These are phyloP conservation scores for Chlorops oryzae DNA, from an alignment of 1,140 invertebrate genomes.

Conservation along the genomic window DNA sequence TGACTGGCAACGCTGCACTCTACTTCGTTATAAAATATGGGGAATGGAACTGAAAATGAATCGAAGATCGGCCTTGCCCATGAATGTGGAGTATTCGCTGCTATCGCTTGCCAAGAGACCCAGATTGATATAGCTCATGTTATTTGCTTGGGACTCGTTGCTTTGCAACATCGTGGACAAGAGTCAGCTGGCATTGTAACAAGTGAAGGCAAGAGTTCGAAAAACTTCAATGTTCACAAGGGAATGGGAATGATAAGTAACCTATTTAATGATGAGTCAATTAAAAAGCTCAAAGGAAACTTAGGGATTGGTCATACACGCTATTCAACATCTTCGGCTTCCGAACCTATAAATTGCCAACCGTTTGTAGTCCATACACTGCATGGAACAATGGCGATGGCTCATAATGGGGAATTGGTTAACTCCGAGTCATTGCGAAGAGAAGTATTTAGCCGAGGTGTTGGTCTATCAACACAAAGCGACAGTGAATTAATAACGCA, in stretches of 20 bases:
- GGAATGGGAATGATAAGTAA: slow-evolving; percentile 91
- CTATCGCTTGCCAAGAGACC: slow-evolving; percentile 78
- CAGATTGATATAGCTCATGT: slow-evolving; percentile 65
- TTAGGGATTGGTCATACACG: slow-evolving; percentile 93
- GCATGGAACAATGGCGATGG: slow-evolving; percentile 87
- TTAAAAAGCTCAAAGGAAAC: slow-evolving; percentile 82
- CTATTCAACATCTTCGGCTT: slow-evolving; percentile 91
- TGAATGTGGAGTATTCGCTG: slow-evolving; percentile 93
- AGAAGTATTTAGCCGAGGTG: slow-evolving; percentile 80
- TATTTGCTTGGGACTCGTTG: slow-evolving; percentile 83
- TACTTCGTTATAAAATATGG: too few relatives aligned
- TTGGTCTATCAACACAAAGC: slow-evolving; percentile 89
- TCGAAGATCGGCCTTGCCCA: slow-evolving; percentile 68
- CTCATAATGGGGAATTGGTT: slow-evolving; percentile 95
- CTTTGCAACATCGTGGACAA: slow-evolving; percentile 93
- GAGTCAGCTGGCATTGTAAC: slow-evolving; percentile 96
- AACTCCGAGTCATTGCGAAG: slow-evolving; percentile 83
- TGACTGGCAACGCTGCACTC: too few relatives aligned
- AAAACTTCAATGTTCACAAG: slow-evolving; percentile 79
- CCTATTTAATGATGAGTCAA: slow-evolving; percentile 86
- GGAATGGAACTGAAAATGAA: too few relatives aligned
- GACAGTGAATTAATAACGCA: slow-evolving; percentile 96
- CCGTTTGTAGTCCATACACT: slow-evolving; percentile 95
- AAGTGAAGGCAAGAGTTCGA: slow-evolving; percentile 69
- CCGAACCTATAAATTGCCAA: slow-evolving; percentile 89